Conservation (phyloP, 2,888 invertebrate genomes). For the Drosophila macrospina region DNA sequence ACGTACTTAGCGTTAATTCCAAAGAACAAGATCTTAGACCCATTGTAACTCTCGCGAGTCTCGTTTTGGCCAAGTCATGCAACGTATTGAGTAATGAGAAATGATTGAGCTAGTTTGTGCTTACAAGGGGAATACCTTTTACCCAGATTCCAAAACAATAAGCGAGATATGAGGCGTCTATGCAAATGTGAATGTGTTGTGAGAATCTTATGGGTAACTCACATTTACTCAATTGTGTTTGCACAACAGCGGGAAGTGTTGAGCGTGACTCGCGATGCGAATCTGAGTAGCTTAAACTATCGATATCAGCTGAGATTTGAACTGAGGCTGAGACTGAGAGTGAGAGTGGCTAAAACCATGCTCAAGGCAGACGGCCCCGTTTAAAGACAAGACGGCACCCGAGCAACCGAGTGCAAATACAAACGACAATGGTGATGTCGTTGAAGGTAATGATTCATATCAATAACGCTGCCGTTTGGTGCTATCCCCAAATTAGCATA, state of each 20-base stretch:
- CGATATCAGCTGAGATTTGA: background rate
- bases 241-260: constrained; percentile 41
- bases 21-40: constrained; percentile 40
- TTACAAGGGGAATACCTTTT: constrained; percentile 54
- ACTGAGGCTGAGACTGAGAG: constrained; percentile 14
- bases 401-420: constrained; percentile 41
- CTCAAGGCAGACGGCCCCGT: constrained; percentile 49
- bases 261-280: constrained; percentile 56
- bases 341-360: background rate
- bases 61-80: constrained; percentile 48
- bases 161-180: constrained; percentile 7
- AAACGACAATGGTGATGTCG: constrained; percentile 58
- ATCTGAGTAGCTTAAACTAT: constrained; percentile 13
- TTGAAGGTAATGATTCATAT: constrained; percentile 76
- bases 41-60: background rate
- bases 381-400: no score
- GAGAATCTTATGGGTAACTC: constrained; percentile 37
- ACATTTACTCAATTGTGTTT: constrained; percentile 39
- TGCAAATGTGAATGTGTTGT: constrained; percentile 34
- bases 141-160: constrained; percentile 16
- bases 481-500: constrained; percentile 71
- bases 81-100: constrained; percentile 25
- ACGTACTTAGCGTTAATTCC: constrained; percentile 39
- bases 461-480: constrained; percentile 27
- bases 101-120: constrained; percentile 49